Base-by-base conservation (phyloP, 2,888 invertebrate species). In the Xestia xanthographa region DNA sequence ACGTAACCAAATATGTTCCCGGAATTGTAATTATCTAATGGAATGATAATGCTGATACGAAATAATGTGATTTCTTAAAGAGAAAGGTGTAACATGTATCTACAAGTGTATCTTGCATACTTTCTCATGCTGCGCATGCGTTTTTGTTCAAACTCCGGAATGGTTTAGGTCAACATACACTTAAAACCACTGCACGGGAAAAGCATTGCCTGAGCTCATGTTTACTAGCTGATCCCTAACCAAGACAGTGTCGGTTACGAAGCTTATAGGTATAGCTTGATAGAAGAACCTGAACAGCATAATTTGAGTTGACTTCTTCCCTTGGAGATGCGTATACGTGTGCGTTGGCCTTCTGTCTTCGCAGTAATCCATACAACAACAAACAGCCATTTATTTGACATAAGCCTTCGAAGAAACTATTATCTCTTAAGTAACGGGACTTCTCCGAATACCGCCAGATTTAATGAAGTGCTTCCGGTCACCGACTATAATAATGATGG, bases 381-480 rank as follows among this genome's bases (percentile, higher is more conserved):
- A 12, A 14, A 63, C 20, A 43, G 22, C 14, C n/a, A 62, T 50
- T 5, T 41, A 50, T 34, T 38, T 66, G 9, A 4, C 38, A 48
- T 34, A 53, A 29, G 62, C 29, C 45, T 63, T 53, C 60, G 0
- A 48, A 56, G 66, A 75, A 75, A 72, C 45, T 5, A 48, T 38
- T n/a, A 45, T 38, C 50, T 60, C 8, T 14, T 48, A 60, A 60
- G 79, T 34, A 79, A 76, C 41, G 34, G 34, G 50, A 34, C 45
- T 66, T 75, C 81, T 48, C 48, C 1, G 66, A 82, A 79, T 45
- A 20, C 38, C 34, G 29, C 41, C 45, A 41, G 38, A 66, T 74
- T 76, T 81, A 38, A 62, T 63, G 48, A 75, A 67, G 45, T 75
- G 38, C 22, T 79, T 67, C 79, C 79, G 62, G 53, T 56, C 62